Conservation (phyloP, 2,888 invertebrate species). For the Cataglyphis altisquamis region DNA sequence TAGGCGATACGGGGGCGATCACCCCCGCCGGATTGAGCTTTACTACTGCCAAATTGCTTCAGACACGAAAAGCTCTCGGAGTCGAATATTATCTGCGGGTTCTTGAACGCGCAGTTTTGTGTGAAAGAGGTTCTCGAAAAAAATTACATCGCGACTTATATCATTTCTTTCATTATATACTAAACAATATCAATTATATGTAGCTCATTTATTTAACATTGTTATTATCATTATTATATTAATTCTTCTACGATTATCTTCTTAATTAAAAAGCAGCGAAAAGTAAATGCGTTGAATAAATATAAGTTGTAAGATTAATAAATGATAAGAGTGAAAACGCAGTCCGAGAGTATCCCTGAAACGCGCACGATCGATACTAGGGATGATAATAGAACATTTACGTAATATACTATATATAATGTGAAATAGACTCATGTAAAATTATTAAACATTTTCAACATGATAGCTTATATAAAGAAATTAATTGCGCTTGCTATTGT, state of each 20-base stretch:
- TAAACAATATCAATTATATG: background rate
- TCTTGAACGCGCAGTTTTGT: background rate
- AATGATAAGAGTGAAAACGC: background rate
- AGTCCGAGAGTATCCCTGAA: constrained; percentile 32
- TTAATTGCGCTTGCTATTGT: background rate
- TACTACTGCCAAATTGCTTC: constrained; percentile 38
- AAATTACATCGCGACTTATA: background rate
- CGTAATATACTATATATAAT: constrained; percentile 32
- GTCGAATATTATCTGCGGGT: constrained; percentile 32
- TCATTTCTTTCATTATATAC: background rate
- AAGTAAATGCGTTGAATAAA: background rate
- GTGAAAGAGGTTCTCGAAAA: background rate
- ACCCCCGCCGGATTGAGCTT: constrained; percentile 39
- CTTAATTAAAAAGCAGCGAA: background rate
- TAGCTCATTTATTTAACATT: constrained; percentile 2
- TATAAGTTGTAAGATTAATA: background rate
- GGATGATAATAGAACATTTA: constrained; percentile 63
- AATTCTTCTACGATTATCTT: background rate
- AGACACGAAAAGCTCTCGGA: constrained; percentile 29
- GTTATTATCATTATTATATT: background rate
- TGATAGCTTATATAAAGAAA: background rate
- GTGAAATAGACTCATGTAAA: background rate
- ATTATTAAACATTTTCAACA: constrained; percentile 23
- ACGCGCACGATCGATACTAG: constrained; percentile 58
- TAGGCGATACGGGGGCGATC: constrained; percentile 10